Conservation (phyloP, 2,113 vertebrate species). For the Thermophis baileyi region DNA sequence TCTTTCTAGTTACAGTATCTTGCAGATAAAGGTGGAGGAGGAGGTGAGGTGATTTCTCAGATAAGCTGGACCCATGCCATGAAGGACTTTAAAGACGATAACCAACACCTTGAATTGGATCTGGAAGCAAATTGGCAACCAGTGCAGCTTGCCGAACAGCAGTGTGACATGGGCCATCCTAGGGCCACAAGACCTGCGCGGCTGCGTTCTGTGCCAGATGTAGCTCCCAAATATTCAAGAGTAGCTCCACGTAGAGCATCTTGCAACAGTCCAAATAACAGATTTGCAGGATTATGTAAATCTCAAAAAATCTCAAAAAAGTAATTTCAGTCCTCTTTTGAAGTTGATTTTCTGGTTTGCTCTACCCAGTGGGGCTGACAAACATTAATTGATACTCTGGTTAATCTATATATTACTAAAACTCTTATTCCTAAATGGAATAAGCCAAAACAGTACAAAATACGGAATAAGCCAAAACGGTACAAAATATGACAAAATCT, state of each 20-base stretch:
- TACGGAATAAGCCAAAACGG: background rate
- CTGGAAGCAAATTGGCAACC: background rate
- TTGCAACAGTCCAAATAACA: background rate
- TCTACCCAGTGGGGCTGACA: background rate
- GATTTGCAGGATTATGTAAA: background rate
- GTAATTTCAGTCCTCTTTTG: background rate
- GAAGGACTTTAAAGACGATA: background rate
- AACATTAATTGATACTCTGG: background rate
- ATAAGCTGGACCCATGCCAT: background rate
- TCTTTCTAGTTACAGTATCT: background rate
- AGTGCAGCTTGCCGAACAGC: background rate
- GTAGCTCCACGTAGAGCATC: background rate
- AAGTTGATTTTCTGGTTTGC: background rate
- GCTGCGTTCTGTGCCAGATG: background rate
- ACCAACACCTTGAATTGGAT: background rate
- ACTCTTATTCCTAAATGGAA: background rate
- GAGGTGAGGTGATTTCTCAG: background rate
- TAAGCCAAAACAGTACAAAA: background rate
- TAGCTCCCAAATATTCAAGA: background rate
- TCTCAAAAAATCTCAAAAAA: background rate
- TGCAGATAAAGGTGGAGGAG: background rate
- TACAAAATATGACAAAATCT: background rate
- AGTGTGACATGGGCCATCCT: background rate
- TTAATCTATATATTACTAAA: background rate
- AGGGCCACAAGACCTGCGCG: background rate